Conservation (phyloP, 2,888 invertebrate genomes). For the Scaptomyza tumidula region DNA sequence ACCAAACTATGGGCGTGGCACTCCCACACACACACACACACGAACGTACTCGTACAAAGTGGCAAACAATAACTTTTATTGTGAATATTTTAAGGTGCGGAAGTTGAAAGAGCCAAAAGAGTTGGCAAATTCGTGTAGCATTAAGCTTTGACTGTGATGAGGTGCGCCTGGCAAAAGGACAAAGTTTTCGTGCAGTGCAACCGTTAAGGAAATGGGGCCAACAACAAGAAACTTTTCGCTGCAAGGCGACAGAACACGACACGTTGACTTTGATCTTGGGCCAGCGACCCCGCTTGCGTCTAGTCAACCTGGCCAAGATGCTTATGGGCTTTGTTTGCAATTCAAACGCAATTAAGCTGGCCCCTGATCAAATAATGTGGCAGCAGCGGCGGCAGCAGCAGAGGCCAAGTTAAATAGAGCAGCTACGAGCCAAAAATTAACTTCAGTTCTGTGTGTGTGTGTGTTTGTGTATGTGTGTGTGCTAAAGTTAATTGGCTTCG, state of each 20-base stretch:
- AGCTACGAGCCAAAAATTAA: conserved; percentile 4
- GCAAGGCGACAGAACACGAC: conserved; percentile 60
- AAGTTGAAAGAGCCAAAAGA: conserved; percentile 38
- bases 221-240: conserved; percentile 49
- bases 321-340: conserved; percentile 59
- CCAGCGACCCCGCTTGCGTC: conserved; percentile 15
- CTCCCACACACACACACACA: conserved; percentile 8
- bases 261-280: conserved; percentile 76
- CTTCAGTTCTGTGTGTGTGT: conserved; percentile 2
- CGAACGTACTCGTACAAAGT: conserved; percentile 26
- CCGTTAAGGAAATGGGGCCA: conserved; percentile 57
- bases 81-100: conserved; percentile 69
- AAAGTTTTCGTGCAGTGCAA: conserved; percentile 69
- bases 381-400: conserved; percentile 21
- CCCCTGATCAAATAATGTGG: conserved; percentile 48
- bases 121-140: conserved; percentile 3
- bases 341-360: conserved; percentile 67
- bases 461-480: conserved; percentile 35
- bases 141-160: conserved; percentile 18
- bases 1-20: conserved; percentile 30
- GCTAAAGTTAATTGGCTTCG: conserved; percentile 62
- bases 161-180: conserved; percentile 54
- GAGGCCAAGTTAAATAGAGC: conserved; percentile 54
- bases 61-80: conserved; percentile 76
- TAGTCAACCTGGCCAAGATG: conserved; percentile 14